Percentiles rank a stretch among this genome's conserved stretches.
phyloP scores from a whole-genome alignment of 2,888 invertebrate species.

The Pyrrhia umbra region DNA sequence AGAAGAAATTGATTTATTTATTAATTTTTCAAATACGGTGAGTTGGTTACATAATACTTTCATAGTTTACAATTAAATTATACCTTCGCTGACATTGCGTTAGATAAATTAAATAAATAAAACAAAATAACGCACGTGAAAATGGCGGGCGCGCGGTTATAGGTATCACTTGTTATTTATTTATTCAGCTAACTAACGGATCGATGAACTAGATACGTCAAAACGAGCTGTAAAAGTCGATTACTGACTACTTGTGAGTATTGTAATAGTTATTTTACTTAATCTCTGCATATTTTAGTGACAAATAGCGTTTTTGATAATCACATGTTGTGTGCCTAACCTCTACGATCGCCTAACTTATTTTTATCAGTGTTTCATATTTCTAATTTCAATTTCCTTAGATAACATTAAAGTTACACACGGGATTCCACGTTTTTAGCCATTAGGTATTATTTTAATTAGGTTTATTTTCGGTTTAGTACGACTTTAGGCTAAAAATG shows the following conservation, averaged over 20 bases:
- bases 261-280: neutral
- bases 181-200: constrained; percentile 34
- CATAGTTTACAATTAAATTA: constrained; percentile 9
- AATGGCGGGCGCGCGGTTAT: constrained; percentile 53
- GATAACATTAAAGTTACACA: constrained; percentile 1
- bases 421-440: constrained; percentile 18
- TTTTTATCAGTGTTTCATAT: constrained; percentile 14
- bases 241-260: constrained; percentile 6
- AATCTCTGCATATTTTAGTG: neutral
- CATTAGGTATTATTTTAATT: neutral
- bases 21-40: constrained; percentile 9
- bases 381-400: constrained; percentile 11
- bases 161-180: constrained; percentile 27
- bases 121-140: constrained; percentile 41
- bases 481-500: constrained; percentile 5
- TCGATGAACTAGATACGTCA: constrained; percentile 43
- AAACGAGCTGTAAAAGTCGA: constrained; percentile 20
- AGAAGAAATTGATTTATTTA: constrained; percentile 2
- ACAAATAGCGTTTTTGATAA: constrained; percentile 16
- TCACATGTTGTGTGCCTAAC: constrained; percentile 36
- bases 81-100: constrained; percentile 2
- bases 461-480: neutral
- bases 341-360: constrained; percentile 17
- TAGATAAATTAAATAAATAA: constrained; percentile 23
- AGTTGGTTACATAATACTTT: constrained; percentile 45